Percentiles rank a stretch among this genome's conserved stretches.
Evolutionary conservation across 2,888 invertebrate genomes (phyloP).

Genomic region (Coelopa pilipes): DNA sequence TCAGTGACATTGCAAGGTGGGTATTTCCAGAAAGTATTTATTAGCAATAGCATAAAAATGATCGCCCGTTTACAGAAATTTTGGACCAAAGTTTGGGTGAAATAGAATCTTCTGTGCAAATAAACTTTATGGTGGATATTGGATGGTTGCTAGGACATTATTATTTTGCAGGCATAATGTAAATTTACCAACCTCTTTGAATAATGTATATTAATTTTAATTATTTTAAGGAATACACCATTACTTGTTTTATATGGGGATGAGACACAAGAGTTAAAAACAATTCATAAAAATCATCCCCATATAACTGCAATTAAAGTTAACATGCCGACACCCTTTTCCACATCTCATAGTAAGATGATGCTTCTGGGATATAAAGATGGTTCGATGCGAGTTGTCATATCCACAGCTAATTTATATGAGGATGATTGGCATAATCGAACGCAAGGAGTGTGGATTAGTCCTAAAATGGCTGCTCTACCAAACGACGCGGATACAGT

Average conservation of each 20-base stretch:
- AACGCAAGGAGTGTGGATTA: constrained; percentile 95
- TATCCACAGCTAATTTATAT: constrained; percentile 93
- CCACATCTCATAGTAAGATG: constrained; percentile 92
- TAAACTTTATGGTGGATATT: constrained; percentile 93
- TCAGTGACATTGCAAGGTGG: constrained; percentile 78
- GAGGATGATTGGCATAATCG: constrained; percentile 93
- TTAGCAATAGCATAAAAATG: background rate
- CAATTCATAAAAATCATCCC: constrained; percentile 71
- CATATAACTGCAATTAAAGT: constrained; percentile 76
- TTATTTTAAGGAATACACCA: constrained; percentile 71
- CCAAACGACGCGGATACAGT: constrained; percentile 69
- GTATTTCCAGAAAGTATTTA: background rate
- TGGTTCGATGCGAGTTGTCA: constrained; percentile 82
- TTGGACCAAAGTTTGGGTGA: constrained; percentile 81
- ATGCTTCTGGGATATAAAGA: constrained; percentile 87
- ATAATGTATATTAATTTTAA: background rate
- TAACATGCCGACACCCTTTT: constrained; percentile 81
- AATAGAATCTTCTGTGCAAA: constrained; percentile 80
- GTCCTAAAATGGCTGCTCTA: constrained; percentile 79
- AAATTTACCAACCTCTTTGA: constrained; percentile 47
- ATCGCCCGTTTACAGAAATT: constrained; percentile 71
- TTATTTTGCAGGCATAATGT: constrained; percentile 78
- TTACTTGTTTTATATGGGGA: constrained; percentile 83
- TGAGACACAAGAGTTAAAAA: constrained; percentile 73
- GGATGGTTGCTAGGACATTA: constrained; percentile 91